Base-by-base conservation (phyloP, 2,888 invertebrate species). In the Julus scandinavius region DNA sequence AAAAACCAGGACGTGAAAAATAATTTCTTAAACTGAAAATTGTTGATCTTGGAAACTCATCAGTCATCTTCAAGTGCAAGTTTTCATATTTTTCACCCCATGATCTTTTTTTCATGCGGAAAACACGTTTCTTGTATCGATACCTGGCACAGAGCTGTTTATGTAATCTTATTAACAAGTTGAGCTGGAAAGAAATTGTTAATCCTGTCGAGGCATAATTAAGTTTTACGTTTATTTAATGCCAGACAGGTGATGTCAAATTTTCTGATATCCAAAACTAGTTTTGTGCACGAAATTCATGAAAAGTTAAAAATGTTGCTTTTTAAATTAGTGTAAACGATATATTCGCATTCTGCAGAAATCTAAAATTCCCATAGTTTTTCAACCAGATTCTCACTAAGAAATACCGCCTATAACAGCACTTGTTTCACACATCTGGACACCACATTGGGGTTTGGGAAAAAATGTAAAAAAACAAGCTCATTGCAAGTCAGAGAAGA, bases 51-150 rank as follows among this genome's bases (percentile, higher is more conserved):
- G 29, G 11, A 7, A 72, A 20, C 29, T 29, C 72, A 72, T 72
- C 72, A 72, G 72, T 72, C 72, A 72, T 72, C 29, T 72, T 20
- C 72, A 72, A 72, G 72, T 72, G 11, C 72, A 20, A 72, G 72
- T 72, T 63, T 72, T 72, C 72, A 29, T 11, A 72, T 72, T 72
- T 72, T 29, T 9, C n/a, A 7, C 72, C 11, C 72, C 29, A 29
- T 29, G n/a, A 63, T 72, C 11, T 72, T n/a, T 72, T 72, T 72
- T 72, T 72, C 11, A 9, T 20, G 20, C 72, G 72, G 63, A 72
- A 72, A 72, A 29, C 72, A 11, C 72, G 20, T 72, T 72, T 72
- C 11, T 72, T 72, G 20, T 72, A 72, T 72, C 72, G 72, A 72
- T 9, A 29, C 29, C 29, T 63, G 20, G 29, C 20, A 72, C 72